phyloP scores from a whole-genome alignment of 2,797 vertebrate genomes.

The Ceyx erithaca region DNA sequence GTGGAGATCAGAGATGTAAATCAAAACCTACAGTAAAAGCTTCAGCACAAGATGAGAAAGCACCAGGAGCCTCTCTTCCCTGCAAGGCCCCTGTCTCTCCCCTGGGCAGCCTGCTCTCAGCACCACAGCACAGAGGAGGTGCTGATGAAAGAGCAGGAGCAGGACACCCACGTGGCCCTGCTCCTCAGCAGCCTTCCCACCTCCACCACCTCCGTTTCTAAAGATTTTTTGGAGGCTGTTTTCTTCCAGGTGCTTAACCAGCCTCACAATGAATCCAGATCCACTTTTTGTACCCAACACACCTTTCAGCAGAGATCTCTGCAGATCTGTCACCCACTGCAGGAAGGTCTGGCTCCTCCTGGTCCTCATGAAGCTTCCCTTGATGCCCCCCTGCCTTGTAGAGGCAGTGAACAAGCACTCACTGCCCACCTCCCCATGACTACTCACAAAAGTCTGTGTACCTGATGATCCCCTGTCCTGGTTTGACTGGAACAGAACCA shows the following conservation, averaged over 20 bases:
- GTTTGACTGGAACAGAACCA: background rate
- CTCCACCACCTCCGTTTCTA: background rate
- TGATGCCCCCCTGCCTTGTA: background rate
- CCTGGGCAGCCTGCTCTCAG: background rate
- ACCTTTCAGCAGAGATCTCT: background rate
- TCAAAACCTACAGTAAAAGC: constrained; percentile 26
- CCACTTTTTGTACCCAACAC: background rate
- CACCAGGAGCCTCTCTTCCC: background rate
- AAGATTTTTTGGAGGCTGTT: background rate
- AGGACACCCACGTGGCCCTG: background rate
- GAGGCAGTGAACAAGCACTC: background rate
- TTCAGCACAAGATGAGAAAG: background rate
- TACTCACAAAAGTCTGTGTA: background rate
- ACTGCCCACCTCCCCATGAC: background rate
- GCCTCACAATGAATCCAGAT: accelerated
- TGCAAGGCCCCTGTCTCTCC: background rate
- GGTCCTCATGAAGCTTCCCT: background rate
- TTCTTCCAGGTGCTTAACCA: background rate
- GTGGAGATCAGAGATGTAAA: constrained; percentile 48
- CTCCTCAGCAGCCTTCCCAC: background rate
- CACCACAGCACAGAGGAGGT: background rate
- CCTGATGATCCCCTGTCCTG: background rate
- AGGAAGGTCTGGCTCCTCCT: background rate
- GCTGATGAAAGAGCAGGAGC: background rate
- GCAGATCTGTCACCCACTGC: background rate